Evolutionary conservation across 2,888 invertebrate genomes (phyloP), one percentile per base, ranked within the genome.

Genomic region (Sinhomidia bicolor): DNA sequence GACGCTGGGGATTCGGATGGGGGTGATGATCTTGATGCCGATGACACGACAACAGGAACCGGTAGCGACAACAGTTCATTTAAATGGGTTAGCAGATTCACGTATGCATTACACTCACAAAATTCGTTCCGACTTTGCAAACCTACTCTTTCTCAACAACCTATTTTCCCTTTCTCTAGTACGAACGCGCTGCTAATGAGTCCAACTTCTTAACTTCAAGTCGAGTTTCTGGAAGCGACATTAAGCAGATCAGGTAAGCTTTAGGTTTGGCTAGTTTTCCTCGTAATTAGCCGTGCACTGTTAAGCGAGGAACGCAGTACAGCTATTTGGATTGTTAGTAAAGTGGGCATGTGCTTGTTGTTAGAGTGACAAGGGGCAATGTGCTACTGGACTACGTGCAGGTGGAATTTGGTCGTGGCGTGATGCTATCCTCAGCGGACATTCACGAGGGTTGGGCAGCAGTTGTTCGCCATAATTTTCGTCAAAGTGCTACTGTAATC

Each of bases 31-130:
- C 88, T 85, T n/a, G 81, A 87, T 12, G 89, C 62, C 83, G 91
- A 90, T 74, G 90, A 89, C 17, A 80, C 76, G 9, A 89, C 89
- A 7, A 89, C 86, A 5, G 90, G 81, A 3, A 90, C 90, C 71
- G 91, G 91, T 20, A 91, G 91, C 85, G 91, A 92, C 88, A 90
- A 88, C 20, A 92, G 92, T 57, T 92, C 92, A 7, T 91, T 90
- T 60, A 91, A 91, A 91, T 89, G 91, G 91, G 92, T 90, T 36
- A 36, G 36, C n/a, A n/a, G n/a, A n/a, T n/a, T n/a, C n/a, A n/a
- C n/a, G n/a, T n/a, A n/a, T n/a, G n/a, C n/a, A n/a, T n/a, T n/a
- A n/a, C n/a, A n/a, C n/a, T 36, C 36, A 36, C 36, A 7, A 36
- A 36, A 36, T 36, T 36, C 7, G 7, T 7, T 36, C 36, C 7